Evolutionary conservation across 2,113 vertebrate species (phyloP), one percentile per base, ranked within the genome.

Genomic region (Alces alces): DNA sequence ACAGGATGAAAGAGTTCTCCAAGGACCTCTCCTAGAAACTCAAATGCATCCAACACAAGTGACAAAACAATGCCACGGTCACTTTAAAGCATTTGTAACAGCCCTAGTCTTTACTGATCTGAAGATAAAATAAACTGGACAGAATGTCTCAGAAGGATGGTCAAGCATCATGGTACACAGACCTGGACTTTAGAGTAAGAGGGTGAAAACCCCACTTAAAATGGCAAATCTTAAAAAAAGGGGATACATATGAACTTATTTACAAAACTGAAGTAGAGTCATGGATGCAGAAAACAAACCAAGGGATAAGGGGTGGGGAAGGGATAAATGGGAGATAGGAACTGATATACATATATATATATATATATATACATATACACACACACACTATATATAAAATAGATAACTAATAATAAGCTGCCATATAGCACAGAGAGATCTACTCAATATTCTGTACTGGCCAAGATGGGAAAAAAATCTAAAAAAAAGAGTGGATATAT

Each of bases 41-140:
- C 39, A 92, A 79, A 47, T 47, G 66, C 36, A 45, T 47, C 47
- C 54, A 93, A 87, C 15, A 36, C 64, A 88, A 89, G 79, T 50
- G 89, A 84, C n/a, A 89, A 91, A 93, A 66, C 58, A 93, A 50
- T 45, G 27, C 45, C 21, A 64, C 30, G 30, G 73, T 61, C 79
- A 9, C 10, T 83, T 52, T 15, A 54, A 93, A 93, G 92, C 47
- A 87, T 93, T 88, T 85, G 36, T 90, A 93, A 94, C n/a, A 61
- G 80, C 55, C 43, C 50, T 61, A 50, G 39, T 73, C 43, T 82
- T 86, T 88, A 86, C 64, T 90, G 88, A 95, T 93, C 58, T 80
- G 73, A 47, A 96, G 91, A 94, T 82, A 88, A 96, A 97, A 60
- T 70, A 89, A 96, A 97, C 80, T 93, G 55, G 54, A 79, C 61